Evolutionary conservation across 2,888 invertebrate genomes (phyloP).

Genomic region (Deilephila porcellus): DNA sequence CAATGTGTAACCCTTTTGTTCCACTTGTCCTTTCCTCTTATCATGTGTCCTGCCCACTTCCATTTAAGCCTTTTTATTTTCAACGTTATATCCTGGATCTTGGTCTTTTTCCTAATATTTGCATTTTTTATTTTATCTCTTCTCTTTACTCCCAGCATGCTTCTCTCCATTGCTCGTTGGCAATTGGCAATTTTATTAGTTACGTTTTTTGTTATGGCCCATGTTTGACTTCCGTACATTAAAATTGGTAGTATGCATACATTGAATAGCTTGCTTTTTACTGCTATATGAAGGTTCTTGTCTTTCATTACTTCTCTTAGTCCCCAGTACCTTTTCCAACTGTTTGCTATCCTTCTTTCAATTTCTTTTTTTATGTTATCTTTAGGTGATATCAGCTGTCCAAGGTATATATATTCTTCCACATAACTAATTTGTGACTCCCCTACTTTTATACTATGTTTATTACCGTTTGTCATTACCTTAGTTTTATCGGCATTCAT

Average conservation of each 20-base stretch:
- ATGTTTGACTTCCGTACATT: slow-evolving; percentile 11
- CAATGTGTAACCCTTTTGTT: not conserved
- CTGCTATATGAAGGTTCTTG: slow-evolving; percentile 18
- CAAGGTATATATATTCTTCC: not conserved
- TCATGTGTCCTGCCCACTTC: not conserved
- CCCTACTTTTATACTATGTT: too few species aligned
- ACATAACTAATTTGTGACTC: slow-evolving; percentile 10
- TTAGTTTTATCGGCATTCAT: slow-evolving; percentile 26
- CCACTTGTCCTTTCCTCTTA: not conserved
- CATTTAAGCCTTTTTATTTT: slow-evolving; percentile 7
- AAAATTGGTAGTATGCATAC: slow-evolving; percentile 32
- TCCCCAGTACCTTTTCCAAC: slow-evolving; percentile 31
- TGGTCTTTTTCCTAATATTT: not conserved
- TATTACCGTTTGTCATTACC: too few species aligned
- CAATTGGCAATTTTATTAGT: not conserved
- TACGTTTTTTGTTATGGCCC: not conserved
- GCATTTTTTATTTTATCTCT: not conserved
- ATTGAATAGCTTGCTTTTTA: slow-evolving; percentile 29
- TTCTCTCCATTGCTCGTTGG: not conserved
- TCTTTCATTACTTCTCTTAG: slow-evolving; percentile 33
- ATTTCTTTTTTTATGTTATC: slow-evolving; percentile 29
- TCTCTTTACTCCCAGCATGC: not conserved
- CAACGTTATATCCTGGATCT: not conserved
- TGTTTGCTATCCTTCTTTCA: slow-evolving; percentile 31
- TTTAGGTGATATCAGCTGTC: not conserved